Evolutionary conservation across 2,888 invertebrate genomes (phyloP).

Genomic region (Chymomyza fuscimana): DNA sequence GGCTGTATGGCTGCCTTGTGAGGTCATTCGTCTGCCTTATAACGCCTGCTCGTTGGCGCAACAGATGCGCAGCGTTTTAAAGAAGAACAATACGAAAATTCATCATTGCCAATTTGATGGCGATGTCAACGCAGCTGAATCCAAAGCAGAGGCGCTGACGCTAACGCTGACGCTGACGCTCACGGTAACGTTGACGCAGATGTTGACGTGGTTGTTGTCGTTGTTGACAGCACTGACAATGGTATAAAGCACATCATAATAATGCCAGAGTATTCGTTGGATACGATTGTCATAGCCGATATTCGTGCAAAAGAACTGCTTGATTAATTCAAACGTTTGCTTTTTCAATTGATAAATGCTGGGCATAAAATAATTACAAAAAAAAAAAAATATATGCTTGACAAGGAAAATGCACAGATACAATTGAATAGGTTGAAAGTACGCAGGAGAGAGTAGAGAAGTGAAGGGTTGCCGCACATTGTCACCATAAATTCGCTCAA

Average conservation of each 20-base stretch:
- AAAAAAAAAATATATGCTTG: slow-evolving; percentile 27
- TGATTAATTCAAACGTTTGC: slow-evolving; percentile 48
- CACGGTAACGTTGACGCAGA: slow-evolving; percentile 30
- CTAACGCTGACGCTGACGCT: slow-evolving; percentile 11
- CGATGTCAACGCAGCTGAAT: slow-evolving; percentile 28
- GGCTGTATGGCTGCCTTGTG: slow-evolving; percentile 33
- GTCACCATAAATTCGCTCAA: slow-evolving; percentile 38
- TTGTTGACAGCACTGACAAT: slow-evolving; percentile 23
- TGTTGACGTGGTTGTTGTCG: slow-evolving; percentile 42
- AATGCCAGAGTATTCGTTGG: slow-evolving; percentile 44
- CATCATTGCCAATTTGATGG: slow-evolving; percentile 59
- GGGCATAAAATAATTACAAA: slow-evolving; percentile 45
- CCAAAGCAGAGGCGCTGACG: background rate
- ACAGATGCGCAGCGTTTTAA: slow-evolving; percentile 58
- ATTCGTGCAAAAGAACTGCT: slow-evolving; percentile 24
- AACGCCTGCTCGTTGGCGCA: slow-evolving; percentile 52
- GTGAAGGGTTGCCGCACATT: slow-evolving; percentile 7
- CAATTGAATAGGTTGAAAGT: background rate
- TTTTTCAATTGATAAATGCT: slow-evolving; percentile 46
- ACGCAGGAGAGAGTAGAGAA: background rate
- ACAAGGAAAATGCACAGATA: slow-evolving; percentile 29
- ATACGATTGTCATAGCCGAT: slow-evolving; percentile 32
- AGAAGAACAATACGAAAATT: slow-evolving; percentile 60
- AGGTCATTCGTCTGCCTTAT: slow-evolving; percentile 26
- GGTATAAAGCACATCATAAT: slow-evolving; percentile 29